A percentile compares a stretch with the other conserved stretches of the same genome.
phyloP scores from a whole-genome alignment of 2,888 invertebrate species.

The Elaeidobius kamerunicus region DNA sequence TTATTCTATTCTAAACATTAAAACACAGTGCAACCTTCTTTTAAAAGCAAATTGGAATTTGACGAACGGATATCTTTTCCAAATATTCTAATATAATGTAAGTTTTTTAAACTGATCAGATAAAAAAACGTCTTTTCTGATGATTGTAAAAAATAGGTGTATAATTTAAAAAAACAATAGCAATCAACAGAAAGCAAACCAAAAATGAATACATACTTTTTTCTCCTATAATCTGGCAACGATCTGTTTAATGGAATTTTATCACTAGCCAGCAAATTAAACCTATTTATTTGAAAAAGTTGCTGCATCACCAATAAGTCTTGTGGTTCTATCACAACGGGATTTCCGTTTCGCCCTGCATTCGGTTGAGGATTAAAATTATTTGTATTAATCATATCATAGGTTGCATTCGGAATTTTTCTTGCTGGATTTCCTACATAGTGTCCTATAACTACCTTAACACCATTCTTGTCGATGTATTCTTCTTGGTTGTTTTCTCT shows the following conservation, averaged over 20 bases:
- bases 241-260: constrained; percentile 81
- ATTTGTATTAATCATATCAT: constrained; percentile 70
- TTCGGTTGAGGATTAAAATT: constrained; percentile 70
- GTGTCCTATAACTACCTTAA: constrained; percentile 83
- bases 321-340: constrained; percentile 72
- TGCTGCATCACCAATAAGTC: constrained; percentile 75
- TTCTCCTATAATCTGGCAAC: constrained; percentile 79
- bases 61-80: too few relatives aligned
- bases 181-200: too few relatives aligned
- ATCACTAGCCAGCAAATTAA: constrained; percentile 86
- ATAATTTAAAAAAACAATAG: too few relatives aligned
- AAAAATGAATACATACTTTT: constrained; percentile 62
- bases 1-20: background rate
- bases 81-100: too few relatives aligned
- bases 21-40: too few relatives aligned
- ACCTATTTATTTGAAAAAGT: constrained; percentile 78
- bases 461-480: constrained; percentile 69
- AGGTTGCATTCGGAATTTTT: constrained; percentile 65
- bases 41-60: too few relatives aligned
- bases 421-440: constrained; percentile 75
- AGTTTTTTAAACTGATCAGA: too few relatives aligned
- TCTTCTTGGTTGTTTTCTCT: constrained; percentile 65
- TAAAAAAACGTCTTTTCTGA: too few relatives aligned
- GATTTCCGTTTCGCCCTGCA: constrained; percentile 76
- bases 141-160: background rate